A percentile compares a stretch with the other conserved stretches of the same genome.
These are phyloP conservation scores for Reinhardtius hippoglossoides DNA, from an alignment of 2,113 vertebrate species.

Conservation along the genomic window DNA sequence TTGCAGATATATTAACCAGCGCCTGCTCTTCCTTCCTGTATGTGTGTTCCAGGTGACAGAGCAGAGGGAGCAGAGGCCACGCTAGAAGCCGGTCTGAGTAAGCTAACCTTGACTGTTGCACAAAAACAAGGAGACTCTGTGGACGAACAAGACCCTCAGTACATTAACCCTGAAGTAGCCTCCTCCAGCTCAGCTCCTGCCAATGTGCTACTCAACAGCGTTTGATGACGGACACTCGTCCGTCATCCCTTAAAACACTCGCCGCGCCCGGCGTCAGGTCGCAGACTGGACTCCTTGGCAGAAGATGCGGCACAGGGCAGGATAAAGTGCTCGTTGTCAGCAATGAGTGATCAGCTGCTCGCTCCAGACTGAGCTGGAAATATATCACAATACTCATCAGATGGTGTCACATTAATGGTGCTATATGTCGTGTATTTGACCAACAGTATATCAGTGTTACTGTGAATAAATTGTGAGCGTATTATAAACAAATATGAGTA, in stretches of 20 bases:
- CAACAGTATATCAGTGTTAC: conserved; percentile 13
- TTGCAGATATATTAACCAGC: neutral
- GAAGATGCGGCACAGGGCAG: neutral
- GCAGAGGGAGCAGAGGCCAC: conserved; percentile 81
- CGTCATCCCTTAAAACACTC: neutral
- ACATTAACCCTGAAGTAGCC: conserved; percentile 37
- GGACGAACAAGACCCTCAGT: conserved; percentile 48
- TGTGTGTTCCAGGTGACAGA: conserved; percentile 74
- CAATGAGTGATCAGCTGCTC: neutral
- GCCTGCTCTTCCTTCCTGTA: neutral
- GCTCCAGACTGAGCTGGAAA: neutral
- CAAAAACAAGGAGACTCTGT: conserved; percentile 49
- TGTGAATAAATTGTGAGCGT: conserved; percentile 9
- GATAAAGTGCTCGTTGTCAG: neutral
- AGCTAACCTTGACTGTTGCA: conserved; percentile 69
- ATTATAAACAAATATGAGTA: conserved; percentile 3
- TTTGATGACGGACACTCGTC: conserved; percentile 50
- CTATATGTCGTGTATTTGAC: conserved; percentile 5
- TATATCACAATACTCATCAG: conserved; percentile 23
- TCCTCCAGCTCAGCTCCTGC: conserved; percentile 32
- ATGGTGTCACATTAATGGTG: conserved; percentile 40
- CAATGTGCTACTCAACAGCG: conserved; percentile 66
- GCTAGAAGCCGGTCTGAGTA: conserved; percentile 68
- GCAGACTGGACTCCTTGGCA: neutral
- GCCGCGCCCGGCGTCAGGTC: neutral